Evolutionary conservation across 1,140 invertebrate genomes (phyloP).

Genomic region (Luehdorfia chinensis): DNA sequence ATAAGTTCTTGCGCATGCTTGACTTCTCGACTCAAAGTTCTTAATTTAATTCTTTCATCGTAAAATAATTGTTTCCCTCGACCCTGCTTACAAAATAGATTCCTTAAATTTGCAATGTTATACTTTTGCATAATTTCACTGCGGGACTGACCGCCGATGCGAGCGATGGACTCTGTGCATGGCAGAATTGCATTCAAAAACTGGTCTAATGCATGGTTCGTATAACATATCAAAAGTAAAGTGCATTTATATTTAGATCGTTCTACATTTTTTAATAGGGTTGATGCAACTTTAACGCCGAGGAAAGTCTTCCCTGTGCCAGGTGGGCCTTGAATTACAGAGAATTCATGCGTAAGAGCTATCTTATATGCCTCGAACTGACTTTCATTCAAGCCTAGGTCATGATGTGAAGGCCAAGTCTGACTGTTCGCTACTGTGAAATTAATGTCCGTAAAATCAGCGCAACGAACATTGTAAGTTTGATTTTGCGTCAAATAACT

Average conservation of each 20-base stretch:
- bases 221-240: slow-evolving; percentile 89
- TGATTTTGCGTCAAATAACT: slow-evolving; percentile 28
- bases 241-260: slow-evolving; percentile 50
- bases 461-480: too few relatives aligned
- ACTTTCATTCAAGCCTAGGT: slow-evolving; percentile 76
- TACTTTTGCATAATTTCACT: slow-evolving; percentile 76
- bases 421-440: slow-evolving; percentile 34
- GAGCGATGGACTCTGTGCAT: slow-evolving; percentile 79
- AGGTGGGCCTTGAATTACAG: slow-evolving; percentile 88
- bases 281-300: slow-evolving; percentile 82
- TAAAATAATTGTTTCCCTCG: slow-evolving; percentile 20
- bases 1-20: slow-evolving; percentile 28
- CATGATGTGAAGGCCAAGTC: slow-evolving; percentile 59
- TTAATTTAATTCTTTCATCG: slow-evolving; percentile 24
- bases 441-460: background rate
- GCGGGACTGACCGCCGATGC: slow-evolving; percentile 86
- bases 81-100: slow-evolving; percentile 2
- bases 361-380: slow-evolving; percentile 79
- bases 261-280: slow-evolving; percentile 76
- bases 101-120: slow-evolving; percentile 63
- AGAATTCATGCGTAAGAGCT: slow-evolving; percentile 80
- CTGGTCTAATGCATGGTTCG: slow-evolving; percentile 93
- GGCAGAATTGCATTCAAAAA: slow-evolving; percentile 86
- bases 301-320: slow-evolving; percentile 90
- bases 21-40: slow-evolving; percentile 21